A percentile compares a stretch with the other conserved stretches of the same genome.
phyloP scores from a whole-genome alignment of 2,113 vertebrate genomes.

The Chaetorhynchus papuensis region DNA sequence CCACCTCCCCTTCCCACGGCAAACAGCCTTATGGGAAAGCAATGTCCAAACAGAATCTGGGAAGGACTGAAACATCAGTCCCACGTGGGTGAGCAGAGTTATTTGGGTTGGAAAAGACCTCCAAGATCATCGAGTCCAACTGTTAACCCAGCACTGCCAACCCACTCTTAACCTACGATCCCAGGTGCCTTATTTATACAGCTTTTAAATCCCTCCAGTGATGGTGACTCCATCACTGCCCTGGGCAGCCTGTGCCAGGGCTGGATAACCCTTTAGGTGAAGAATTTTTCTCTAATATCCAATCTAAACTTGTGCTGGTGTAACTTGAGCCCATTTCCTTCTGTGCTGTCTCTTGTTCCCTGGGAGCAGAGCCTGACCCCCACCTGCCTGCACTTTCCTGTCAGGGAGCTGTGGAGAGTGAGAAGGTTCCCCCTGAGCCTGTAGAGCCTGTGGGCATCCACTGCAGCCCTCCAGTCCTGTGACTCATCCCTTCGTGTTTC shows the following conservation, averaged over 20 bases:
- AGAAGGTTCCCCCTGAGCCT: not conserved
- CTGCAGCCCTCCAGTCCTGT: not conserved
- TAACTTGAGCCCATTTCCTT: not conserved
- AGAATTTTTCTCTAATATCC: not conserved
- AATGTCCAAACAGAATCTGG: not conserved
- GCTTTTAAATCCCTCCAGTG: not conserved
- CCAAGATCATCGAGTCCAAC: not conserved
- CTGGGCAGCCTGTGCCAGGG: not conserved
- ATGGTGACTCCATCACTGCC: not conserved
- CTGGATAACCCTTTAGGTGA: not conserved
- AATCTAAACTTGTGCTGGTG: not conserved
- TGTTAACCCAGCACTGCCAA: not conserved
- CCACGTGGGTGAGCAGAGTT: accelerated
- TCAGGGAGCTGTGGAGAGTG: not conserved
- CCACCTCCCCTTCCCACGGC: not conserved
- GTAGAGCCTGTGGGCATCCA: not conserved
- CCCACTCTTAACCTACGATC: not conserved
- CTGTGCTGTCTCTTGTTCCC: not conserved
- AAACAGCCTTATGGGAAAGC: not conserved
- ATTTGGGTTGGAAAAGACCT: not conserved
- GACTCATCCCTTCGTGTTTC: not conserved
- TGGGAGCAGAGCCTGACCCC: not conserved
- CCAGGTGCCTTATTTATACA: not conserved
- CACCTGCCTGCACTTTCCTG: not conserved
- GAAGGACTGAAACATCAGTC: not conserved